These are phyloP conservation scores for Copidosoma floridanum DNA, from an alignment of 1,140 invertebrate genomes.

Conservation along the genomic window DNA sequence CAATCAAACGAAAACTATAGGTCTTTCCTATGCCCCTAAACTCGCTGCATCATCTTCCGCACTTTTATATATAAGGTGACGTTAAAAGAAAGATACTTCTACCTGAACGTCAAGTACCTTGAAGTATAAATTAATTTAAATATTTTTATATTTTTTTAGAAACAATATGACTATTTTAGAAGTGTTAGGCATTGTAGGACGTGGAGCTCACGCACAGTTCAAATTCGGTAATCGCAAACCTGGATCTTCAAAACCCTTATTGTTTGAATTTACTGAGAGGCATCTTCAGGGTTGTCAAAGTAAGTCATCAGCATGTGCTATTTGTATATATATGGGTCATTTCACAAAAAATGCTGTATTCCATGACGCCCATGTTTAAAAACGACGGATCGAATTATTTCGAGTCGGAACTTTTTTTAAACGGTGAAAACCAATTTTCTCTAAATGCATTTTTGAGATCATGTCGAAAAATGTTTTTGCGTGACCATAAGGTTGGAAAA, in stretches of 20 bases:
- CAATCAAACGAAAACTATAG: slow-evolving; percentile 48
- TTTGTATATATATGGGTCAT: no score
- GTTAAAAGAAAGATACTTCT: neutral
- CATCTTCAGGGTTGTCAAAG: slow-evolving; percentile 80
- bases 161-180: slow-evolving; percentile 95
- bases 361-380: no score
- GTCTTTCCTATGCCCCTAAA: slow-evolving; percentile 49
- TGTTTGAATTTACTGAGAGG: slow-evolving; percentile 84
- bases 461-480: no score
- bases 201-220: slow-evolving; percentile 82
- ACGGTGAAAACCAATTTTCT: no score
- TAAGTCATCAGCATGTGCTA: no score
- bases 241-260: slow-evolving; percentile 68
- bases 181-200: slow-evolving; percentile 75
- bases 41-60: slow-evolving; percentile 45
- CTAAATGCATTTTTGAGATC: no score
- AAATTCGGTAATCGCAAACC: slow-evolving; percentile 88
- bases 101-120: slow-evolving; percentile 1
- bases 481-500: no score
- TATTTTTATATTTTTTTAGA: slow-evolving; percentile 54
- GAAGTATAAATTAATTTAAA: neutral
- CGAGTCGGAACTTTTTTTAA: no score
- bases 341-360: no score
- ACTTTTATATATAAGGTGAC: slow-evolving; percentile 52
- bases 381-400: no score